phyloP scores from a whole-genome alignment of 2,797 vertebrate genomes.

The Sarcoramphus papa region DNA sequence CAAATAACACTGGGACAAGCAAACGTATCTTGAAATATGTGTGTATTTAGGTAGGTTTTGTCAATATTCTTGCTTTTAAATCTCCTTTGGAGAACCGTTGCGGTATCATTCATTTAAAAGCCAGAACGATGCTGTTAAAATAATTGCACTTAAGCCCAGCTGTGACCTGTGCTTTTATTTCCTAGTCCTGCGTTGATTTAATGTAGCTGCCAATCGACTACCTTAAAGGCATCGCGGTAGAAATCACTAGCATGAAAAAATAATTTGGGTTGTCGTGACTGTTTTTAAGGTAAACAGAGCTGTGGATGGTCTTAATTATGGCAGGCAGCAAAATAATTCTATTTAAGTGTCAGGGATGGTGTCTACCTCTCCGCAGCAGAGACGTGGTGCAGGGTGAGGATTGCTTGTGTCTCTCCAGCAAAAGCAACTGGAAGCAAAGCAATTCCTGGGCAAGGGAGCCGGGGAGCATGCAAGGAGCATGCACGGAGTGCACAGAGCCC shows the following conservation, averaged over 20 bases:
- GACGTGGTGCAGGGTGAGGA: accelerated
- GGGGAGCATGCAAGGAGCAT: background rate
- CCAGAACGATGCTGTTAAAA: background rate
- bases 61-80: background rate
- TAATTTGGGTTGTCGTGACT: accelerated
- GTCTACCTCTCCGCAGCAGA: background rate
- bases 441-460: background rate
- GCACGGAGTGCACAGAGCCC: background rate
- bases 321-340: background rate
- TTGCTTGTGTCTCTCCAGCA: background rate
- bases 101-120: accelerated
- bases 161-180: background rate
- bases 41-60: accelerated
- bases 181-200: accelerated
- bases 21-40: accelerated
- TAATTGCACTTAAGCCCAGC: background rate
- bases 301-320: background rate
- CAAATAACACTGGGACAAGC: accelerated
- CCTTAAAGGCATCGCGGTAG: accelerated
- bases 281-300: background rate
- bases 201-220: accelerated
- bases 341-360: background rate
- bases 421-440: background rate
- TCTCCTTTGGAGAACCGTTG: accelerated
- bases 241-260: accelerated